A percentile compares a stretch with the other conserved stretches of the same genome.
Evolutionary conservation across 2,888 invertebrate genomes (phyloP).

Genomic region (Baronia brevicornis): DNA sequence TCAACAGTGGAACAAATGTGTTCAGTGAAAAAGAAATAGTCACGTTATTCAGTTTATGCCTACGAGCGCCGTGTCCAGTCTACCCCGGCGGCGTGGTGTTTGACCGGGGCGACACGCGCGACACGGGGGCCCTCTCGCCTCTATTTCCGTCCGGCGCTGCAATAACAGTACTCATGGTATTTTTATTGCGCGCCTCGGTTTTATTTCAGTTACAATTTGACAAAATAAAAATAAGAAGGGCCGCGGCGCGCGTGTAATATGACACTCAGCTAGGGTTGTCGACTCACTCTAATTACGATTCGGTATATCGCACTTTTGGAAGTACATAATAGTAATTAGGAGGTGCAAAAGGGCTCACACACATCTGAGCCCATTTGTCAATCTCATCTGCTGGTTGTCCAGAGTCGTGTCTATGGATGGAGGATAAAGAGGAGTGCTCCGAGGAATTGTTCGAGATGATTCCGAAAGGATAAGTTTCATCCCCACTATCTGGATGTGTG

Average conservation of each 20-base stretch:
- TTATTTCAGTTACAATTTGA: conserved; percentile 75
- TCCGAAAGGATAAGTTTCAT: too few relatives aligned
- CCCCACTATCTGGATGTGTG: too few relatives aligned
- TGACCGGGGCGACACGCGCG: conserved; percentile 23
- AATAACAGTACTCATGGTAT: conserved; percentile 72
- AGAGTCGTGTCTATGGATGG: too few relatives aligned
- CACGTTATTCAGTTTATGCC: too few relatives aligned
- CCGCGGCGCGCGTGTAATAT: conserved; percentile 36
- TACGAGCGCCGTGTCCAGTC: background rate
- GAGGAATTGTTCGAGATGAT: too few relatives aligned
- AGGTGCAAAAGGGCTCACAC: too few relatives aligned
- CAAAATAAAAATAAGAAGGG: conserved; percentile 73
- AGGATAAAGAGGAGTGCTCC: too few relatives aligned
- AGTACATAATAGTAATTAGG: too few relatives aligned
- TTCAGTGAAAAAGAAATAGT: too few relatives aligned
- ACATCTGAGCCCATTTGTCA: too few relatives aligned
- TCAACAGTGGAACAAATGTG: too few relatives aligned
- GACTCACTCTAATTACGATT: conserved; percentile 1
- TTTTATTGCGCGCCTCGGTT: conserved; percentile 70
- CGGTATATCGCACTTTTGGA: conserved; percentile 14
- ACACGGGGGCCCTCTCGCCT: conserved; percentile 37
- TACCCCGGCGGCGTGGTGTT: conserved; percentile 7
- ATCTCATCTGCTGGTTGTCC: too few relatives aligned
- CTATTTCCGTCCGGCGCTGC: conserved; percentile 58
- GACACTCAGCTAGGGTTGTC: conserved; percentile 30